These are phyloP conservation scores for Spheniscus mendiculus DNA, from an alignment of 2,113 vertebrate genomes.

Conservation along the genomic window DNA sequence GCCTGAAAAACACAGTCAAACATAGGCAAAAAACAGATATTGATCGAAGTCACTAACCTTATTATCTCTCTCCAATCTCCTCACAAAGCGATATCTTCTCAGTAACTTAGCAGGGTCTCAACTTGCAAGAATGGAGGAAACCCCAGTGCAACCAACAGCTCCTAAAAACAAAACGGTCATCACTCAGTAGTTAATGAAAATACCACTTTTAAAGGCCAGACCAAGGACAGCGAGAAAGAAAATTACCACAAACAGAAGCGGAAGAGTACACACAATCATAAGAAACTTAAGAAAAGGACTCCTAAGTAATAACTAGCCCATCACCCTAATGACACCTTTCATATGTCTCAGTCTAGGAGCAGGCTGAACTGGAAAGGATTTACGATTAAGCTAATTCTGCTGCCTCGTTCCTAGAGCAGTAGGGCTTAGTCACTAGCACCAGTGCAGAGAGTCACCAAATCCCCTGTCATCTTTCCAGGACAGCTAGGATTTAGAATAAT, in stretches of 20 bases:
- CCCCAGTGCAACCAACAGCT: rapidly evolving
- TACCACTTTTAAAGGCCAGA: background rate
- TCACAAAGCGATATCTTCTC: background rate
- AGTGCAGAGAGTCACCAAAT: background rate
- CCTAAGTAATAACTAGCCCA: background rate
- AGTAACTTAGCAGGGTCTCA: background rate
- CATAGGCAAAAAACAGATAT: rapidly evolving
- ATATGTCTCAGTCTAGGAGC: background rate
- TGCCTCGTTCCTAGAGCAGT: background rate
- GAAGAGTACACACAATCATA: background rate
- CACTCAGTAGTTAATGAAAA: background rate
- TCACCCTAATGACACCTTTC: background rate
- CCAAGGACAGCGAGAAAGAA: background rate
- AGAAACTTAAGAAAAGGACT: background rate
- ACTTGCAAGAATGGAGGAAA: background rate
- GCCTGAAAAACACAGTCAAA: background rate
- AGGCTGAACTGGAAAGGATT: background rate
- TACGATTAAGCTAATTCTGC: background rate
- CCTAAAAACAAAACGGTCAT: background rate
- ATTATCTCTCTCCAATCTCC: background rate
- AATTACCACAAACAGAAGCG: background rate
- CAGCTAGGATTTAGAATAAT: background rate
- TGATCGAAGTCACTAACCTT: background rate
- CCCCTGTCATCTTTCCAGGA: background rate
- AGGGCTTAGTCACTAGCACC: background rate